Evolutionary conservation across 2,113 vertebrate genomes (phyloP).

Genomic region (Corvus cornix): DNA sequence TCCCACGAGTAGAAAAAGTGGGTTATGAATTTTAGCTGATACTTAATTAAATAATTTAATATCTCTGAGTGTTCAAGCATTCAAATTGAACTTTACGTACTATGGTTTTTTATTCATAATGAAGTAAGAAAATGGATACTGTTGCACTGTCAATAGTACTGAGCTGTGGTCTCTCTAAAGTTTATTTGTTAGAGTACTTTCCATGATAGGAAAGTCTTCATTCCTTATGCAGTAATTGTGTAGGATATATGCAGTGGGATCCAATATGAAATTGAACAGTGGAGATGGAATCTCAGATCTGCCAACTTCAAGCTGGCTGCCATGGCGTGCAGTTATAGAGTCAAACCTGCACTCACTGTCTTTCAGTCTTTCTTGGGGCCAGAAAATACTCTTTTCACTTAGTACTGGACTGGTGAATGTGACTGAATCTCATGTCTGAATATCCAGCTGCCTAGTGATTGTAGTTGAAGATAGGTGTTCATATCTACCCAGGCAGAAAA

Average conservation of each 20-base stretch:
- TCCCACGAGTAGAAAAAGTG: neutral
- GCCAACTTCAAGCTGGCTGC: neutral
- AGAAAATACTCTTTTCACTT: neutral
- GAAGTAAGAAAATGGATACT: neutral
- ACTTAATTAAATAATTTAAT: neutral
- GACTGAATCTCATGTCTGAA: neutral
- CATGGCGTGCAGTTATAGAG: neutral
- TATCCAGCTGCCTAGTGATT: neutral
- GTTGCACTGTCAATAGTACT: neutral
- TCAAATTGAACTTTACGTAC: neutral
- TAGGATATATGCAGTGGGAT: neutral
- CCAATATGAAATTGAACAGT: neutral
- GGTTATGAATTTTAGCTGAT: neutral
- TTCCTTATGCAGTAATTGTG: neutral
- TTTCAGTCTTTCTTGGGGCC: neutral
- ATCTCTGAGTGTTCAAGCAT: neutral
- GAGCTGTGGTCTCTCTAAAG: neutral
- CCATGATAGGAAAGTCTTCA: neutral
- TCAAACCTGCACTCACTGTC: neutral
- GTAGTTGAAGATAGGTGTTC: neutral
- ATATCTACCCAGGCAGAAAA: neutral
- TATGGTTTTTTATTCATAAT: neutral
- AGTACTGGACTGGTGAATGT: neutral
- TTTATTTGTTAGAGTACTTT: neutral
- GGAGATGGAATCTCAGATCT: neutral